Evolutionary conservation across 2,113 vertebrate genomes (phyloP).

Genomic region (Gobius niger): DNA sequence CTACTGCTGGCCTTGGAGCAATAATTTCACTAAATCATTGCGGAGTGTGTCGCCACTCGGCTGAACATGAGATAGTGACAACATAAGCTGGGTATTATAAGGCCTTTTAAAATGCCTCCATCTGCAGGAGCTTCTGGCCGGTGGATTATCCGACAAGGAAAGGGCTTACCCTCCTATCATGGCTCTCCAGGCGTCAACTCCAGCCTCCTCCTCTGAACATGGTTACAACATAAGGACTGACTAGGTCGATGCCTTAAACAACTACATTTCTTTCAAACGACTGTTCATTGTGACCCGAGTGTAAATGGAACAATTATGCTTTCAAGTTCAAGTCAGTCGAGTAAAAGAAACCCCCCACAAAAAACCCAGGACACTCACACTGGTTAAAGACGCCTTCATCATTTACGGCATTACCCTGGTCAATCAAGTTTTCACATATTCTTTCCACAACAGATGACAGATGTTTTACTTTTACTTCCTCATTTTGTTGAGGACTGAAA

Average conservation of each 20-base stretch:
- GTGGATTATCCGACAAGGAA: slow-evolving; percentile 79
- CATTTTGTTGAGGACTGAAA: neutral
- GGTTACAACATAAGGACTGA: slow-evolving; percentile 21
- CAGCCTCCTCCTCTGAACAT: slow-evolving; percentile 65
- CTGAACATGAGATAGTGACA: slow-evolving; percentile 74
- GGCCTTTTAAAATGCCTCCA: slow-evolving; percentile 75
- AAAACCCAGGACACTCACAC: too few relatives aligned
- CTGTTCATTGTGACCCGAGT: neutral
- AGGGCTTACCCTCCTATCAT: slow-evolving; percentile 73
- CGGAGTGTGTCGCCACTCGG: slow-evolving; percentile 50
- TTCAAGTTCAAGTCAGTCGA: too few relatives aligned
- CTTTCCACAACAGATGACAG: neutral
- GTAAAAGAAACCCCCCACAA: too few relatives aligned
- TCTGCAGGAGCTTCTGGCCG: slow-evolving; percentile 75
- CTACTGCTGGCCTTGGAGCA: slow-evolving; percentile 35
- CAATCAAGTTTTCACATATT: neutral
- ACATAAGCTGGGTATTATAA: slow-evolving; percentile 79
- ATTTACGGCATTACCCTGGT: too few relatives aligned
- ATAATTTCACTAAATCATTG: slow-evolving; percentile 59
- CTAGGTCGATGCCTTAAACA: slow-evolving; percentile 19
- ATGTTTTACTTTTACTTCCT: neutral
- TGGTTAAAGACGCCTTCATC: too few relatives aligned
- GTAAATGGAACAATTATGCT: neutral
- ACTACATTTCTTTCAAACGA: slow-evolving; percentile 13
- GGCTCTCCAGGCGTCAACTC: slow-evolving; percentile 55